A percentile compares a stretch with the other conserved stretches of the same genome.
phyloP scores from a whole-genome alignment of 2,113 vertebrate genomes.

The Phoxinus phoxinus region DNA sequence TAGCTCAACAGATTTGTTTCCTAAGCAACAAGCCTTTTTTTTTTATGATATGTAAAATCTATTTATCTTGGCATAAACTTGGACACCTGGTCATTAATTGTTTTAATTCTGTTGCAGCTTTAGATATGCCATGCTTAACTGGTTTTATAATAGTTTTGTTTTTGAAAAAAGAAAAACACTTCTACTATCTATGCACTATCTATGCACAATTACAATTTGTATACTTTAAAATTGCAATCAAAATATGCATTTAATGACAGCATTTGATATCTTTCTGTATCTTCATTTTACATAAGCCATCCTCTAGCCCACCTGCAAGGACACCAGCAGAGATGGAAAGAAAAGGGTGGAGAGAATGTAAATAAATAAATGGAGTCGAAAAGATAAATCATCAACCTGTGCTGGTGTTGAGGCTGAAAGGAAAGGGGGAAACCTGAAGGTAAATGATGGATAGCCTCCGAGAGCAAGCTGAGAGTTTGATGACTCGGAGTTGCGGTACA shows the following conservation, averaged over 20 bases:
- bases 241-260: background rate
- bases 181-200: too few relatives aligned
- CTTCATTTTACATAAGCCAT: conserved; percentile 51
- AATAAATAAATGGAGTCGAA: conserved; percentile 59
- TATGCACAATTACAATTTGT: background rate
- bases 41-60: background rate
- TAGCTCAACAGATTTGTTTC: background rate
- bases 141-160: background rate
- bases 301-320: conserved; percentile 53
- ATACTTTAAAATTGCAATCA: background rate
- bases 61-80: background rate
- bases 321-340: conserved; percentile 14
- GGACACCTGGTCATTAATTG: background rate
- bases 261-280: background rate
- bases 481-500: conserved; percentile 35
- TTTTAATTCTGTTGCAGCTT: background rate
- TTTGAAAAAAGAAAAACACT: too few relatives aligned
- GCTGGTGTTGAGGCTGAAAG: background rate
- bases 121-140: background rate
- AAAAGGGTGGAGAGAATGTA: conserved; percentile 11
- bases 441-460: conserved; percentile 49
- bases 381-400: conserved; percentile 53
- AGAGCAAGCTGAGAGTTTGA: conserved; percentile 20
- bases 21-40: background rate
- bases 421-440: conserved; percentile 12